Base-by-base conservation (phyloP, 1,140 invertebrate species). In the Achroia grisella region DNA sequence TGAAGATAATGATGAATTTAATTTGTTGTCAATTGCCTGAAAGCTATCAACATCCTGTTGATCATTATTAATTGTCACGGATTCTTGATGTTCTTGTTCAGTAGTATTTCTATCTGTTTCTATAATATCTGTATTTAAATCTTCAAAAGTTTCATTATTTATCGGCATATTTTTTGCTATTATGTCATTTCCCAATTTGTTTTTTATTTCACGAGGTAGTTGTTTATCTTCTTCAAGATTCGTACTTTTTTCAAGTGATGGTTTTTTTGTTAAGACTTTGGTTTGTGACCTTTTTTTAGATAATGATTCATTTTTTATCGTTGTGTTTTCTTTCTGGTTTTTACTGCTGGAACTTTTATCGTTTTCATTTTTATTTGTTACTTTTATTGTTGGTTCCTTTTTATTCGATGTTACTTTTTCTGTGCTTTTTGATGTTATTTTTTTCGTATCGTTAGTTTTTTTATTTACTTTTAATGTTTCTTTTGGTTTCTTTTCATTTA, bases 401-500 rank as follows among this genome's bases (percentile, higher is more conserved):
- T 56, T 61, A 29, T 51, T 34, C 48, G 31, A 48, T 33, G 49
- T 48, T 41, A 57, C 31, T 28, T 71, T 69, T 39, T 70, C 72
- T 39, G 17, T 74, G 39, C 42, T 71, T 59, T 65, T 71, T 50
- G 53, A 60, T 17, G 53, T 60, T 40, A 66, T 27, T 51, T 71
- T 62, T 50, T 79, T 75, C 10, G 45, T 2, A 13, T 67, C 58
- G 33, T 53, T 41, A 39, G 8, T 32, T 62, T 74, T 71, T 48
- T 74, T 78, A 39, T 59, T 48, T 34, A 56, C 14, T 52, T 71
- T 77, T 52, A 28, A 43, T 34, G 52, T 4, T 32, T 76, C 63
- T 58, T 64, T 75, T 13, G 6, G 31, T 59, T 71, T 74, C 12
- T 59, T 74, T 13, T 71, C 58, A 52, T 44, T 45, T 42, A 15